Conservation (phyloP, 2,113 vertebrate genomes). For the Dolichotis patagonum region DNA sequence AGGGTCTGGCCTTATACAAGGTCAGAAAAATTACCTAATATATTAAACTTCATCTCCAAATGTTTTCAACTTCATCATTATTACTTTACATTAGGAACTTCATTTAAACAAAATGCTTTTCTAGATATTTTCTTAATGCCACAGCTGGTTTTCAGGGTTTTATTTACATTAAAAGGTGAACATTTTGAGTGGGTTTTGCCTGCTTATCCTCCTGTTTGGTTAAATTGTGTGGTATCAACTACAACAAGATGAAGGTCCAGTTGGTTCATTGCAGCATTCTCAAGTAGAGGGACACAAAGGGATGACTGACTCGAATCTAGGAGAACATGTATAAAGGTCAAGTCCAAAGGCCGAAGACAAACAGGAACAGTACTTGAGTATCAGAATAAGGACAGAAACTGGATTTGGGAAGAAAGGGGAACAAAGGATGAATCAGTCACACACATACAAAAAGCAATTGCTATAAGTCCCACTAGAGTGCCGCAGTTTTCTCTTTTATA, state of each 20-base stretch:
- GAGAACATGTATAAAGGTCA: neutral
- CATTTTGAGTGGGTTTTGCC: neutral
- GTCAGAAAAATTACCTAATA: neutral
- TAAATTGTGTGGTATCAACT: neutral
- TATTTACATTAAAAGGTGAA: neutral
- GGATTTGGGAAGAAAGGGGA: neutral
- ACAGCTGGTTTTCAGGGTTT: neutral
- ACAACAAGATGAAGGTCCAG: neutral
- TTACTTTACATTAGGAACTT: neutral
- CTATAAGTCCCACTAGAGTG: neutral
- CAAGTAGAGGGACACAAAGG: neutral
- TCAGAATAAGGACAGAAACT: constrained; percentile 30
- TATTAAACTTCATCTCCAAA: neutral
- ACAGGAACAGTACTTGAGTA: neutral
- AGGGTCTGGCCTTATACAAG: neutral
- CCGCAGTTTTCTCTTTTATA: neutral
- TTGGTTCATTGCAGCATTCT: neutral
- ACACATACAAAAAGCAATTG: neutral
- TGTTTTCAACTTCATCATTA: neutral
- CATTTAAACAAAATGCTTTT: neutral
- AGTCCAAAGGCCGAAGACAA: neutral
- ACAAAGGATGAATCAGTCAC: neutral
- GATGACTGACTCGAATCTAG: neutral
- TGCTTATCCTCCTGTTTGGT: neutral
- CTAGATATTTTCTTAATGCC: neutral